These are phyloP conservation scores for Drosophila santomea DNA, from an alignment of 1,140 invertebrate species.

Conservation along the genomic window DNA sequence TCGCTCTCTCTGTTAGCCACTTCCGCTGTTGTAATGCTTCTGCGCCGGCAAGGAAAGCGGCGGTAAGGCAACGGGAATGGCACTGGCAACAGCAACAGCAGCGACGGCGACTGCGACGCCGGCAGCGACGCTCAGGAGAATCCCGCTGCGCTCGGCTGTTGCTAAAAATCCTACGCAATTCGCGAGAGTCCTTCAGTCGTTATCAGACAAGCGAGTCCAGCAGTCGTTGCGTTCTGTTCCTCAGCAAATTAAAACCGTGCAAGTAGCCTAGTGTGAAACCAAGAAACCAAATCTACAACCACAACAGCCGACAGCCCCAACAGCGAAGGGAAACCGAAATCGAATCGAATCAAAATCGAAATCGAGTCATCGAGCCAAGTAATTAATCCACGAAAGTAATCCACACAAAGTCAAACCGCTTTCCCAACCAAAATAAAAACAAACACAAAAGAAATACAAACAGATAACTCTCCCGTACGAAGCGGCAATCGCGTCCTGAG, in stretches of 20 bases:
- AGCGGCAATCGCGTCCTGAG: constrained; percentile 61
- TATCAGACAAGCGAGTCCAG: constrained; percentile 85
- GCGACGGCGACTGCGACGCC: constrained; percentile 35
- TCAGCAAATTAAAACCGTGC: constrained; percentile 70
- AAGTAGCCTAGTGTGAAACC: constrained; percentile 84
- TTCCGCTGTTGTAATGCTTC: constrained; percentile 81
- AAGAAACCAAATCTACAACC: constrained; percentile 46
- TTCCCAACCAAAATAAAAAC: background rate
- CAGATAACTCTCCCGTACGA: constrained; percentile 2
- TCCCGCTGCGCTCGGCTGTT: constrained; percentile 64
- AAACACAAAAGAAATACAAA: background rate
- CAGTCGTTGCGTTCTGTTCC: constrained; percentile 84
- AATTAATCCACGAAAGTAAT: constrained; percentile 20
- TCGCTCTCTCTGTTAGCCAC: constrained; percentile 46
- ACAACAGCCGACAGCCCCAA: constrained; percentile 40
- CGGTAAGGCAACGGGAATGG: constrained; percentile 4
- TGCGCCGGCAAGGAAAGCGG: constrained; percentile 47
- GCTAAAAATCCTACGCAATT: constrained; percentile 82
- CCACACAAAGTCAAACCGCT: background rate
- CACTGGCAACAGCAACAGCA: constrained; percentile 14
- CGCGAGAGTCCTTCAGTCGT: constrained; percentile 84
- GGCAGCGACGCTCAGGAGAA: constrained; percentile 36
- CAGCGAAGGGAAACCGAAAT: constrained; percentile 46
- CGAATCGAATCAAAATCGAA: constrained; percentile 12
- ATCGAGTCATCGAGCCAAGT: constrained; percentile 44